phyloP scores from a whole-genome alignment of 2,113 vertebrate genomes.

The Macrotis lagotis region DNA sequence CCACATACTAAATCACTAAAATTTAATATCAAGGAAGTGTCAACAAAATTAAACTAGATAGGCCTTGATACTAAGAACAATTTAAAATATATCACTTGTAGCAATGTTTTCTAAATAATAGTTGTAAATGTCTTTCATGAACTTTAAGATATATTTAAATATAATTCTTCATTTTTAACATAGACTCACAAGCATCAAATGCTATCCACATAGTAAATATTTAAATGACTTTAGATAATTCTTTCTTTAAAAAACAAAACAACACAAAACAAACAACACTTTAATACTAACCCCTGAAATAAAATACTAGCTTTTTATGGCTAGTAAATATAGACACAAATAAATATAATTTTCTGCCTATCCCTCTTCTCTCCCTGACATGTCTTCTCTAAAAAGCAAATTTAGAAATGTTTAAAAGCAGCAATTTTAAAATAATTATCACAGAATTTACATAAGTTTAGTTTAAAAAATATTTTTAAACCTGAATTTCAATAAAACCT shows the following conservation, averaged over 20 bases:
- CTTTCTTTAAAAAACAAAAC: neutral
- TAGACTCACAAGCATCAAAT: neutral
- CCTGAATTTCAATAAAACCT: neutral
- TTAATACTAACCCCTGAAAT: neutral
- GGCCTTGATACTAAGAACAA: neutral
- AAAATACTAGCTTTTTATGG: neutral
- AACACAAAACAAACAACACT: neutral
- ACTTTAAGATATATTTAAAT: neutral
- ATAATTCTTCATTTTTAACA: neutral
- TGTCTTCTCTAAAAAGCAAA: neutral
- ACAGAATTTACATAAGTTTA: neutral
- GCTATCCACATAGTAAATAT: neutral
- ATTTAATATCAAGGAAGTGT: neutral
- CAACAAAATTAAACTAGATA: neutral
- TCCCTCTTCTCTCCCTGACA: neutral
- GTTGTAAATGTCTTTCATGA: neutral
- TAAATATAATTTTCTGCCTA: neutral
- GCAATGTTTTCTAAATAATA: neutral
- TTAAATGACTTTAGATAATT: neutral
- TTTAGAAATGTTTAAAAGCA: neutral
- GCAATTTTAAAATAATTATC: neutral
- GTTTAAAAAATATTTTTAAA: no score
- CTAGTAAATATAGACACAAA: neutral
- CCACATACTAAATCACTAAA: neutral
- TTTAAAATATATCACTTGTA: neutral